A percentile compares a stretch with the other conserved stretches of the same genome.
phyloP scores from a whole-genome alignment of 2,113 vertebrate species.

The Dromas ardeola region DNA sequence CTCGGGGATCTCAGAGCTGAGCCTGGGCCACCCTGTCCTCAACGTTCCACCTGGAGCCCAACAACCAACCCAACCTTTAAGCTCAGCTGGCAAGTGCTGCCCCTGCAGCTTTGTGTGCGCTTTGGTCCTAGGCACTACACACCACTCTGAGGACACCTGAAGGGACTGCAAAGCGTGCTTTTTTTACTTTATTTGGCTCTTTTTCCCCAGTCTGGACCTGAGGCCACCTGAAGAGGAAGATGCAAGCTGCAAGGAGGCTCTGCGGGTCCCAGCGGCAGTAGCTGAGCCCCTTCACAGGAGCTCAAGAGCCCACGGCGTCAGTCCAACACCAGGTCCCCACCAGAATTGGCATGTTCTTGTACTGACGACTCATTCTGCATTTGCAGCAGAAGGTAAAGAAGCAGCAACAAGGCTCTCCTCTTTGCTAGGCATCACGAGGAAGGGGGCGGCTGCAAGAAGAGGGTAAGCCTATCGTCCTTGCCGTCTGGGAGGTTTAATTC shows the following conservation, averaged over 20 bases:
- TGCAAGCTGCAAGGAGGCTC: not conserved
- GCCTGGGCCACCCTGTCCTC: not conserved
- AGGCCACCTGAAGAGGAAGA: not conserved
- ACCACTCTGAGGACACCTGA: not conserved
- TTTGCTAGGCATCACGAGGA: not conserved
- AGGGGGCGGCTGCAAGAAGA: not conserved
- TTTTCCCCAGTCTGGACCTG: not conserved
- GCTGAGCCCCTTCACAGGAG: not conserved
- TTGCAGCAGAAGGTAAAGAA: not conserved
- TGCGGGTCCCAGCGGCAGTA: rapidly evolving
- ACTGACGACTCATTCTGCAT: rapidly evolving
- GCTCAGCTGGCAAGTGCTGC: not conserved
- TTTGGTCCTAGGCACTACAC: not conserved
- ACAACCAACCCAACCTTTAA: not conserved
- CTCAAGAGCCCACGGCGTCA: not conserved
- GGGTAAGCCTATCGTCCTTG: not conserved
- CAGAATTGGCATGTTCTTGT: not conserved
- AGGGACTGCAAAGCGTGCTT: not conserved
- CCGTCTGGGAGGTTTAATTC: not conserved
- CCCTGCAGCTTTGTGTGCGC: not conserved
- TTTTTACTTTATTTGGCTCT: not conserved
- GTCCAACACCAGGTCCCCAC: not conserved
- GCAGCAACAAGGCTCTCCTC: not conserved
- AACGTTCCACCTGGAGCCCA: not conserved
- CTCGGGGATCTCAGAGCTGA: not conserved